phyloP scores from a whole-genome alignment of 2,113 vertebrate genomes.

The Phyllostomus hastatus region DNA sequence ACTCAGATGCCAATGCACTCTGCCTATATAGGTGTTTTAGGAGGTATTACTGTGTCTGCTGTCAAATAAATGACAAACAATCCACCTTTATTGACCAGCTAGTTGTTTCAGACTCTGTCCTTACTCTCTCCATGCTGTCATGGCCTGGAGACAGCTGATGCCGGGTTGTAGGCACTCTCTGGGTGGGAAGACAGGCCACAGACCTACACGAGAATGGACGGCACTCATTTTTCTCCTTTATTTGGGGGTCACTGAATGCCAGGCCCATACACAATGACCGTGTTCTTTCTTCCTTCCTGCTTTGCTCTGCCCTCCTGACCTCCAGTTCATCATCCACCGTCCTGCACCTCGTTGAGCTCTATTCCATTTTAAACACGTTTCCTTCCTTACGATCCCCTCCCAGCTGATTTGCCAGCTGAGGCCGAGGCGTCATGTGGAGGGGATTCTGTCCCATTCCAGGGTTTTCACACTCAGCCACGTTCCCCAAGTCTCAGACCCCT shows the following conservation, averaged over 20 bases:
- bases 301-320: neutral
- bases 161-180: neutral
- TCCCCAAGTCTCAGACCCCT: neutral
- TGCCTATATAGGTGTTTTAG: neutral
- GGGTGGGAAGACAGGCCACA: neutral
- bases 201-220: neutral
- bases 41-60: neutral
- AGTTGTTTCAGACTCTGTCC: neutral
- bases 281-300: neutral
- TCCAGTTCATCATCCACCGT: neutral
- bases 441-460: neutral
- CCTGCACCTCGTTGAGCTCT: neutral
- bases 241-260: neutral
- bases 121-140: neutral
- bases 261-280: fast-evolving
- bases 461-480: neutral
- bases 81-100: neutral
- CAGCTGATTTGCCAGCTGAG: neutral
- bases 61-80: neutral
- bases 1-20: neutral
- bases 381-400: neutral
- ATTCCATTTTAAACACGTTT: neutral
- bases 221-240: neutral
- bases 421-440: neutral
- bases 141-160: neutral